Evolutionary conservation across 2,888 invertebrate species (phyloP), one percentile per base, ranked within the genome.

Genomic region (Pilophorus perplexus): DNA sequence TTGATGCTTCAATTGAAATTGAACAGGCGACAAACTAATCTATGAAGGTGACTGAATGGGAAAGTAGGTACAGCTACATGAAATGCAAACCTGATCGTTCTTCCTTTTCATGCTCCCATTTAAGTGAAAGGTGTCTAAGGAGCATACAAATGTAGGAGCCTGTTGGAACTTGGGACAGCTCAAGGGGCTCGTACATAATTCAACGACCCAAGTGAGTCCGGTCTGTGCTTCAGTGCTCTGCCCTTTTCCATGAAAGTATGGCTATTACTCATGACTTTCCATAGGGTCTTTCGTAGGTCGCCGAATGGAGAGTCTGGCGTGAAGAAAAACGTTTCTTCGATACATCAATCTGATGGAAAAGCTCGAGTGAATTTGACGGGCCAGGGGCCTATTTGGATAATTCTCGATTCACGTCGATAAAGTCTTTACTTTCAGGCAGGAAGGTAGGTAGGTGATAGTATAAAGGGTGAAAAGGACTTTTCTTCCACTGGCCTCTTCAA

Each of bases 71-170:
- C n/a, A n/a, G n/a, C n/a, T 44, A 16, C 14, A 44, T 44, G 14
- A 44, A 44, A 44, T 44, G 5, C 5, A 44, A 10, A 44, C 33
- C 33, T 33, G 33, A 12, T 33, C 33, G 12, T 33, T 6, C 33
- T 5, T 22, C 52, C 14, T n/a, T 52, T 52, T 52, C 16, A 52
- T 23, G 14, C 50, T 25, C 28, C 10, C 27, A 52, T 27, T 52
- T 52, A 52, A 4, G 52, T 14, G 52, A 52, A 48, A 48, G 23
- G 48, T n/a, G 22, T 16, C 16, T 52, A 28, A 37, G 55, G 14
- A 55, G 55, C 55, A 55, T 55, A 55, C 55, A 55, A 55, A 55
- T 55, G 55, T 55, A 33, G 22, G 37, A 33, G 55, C 52, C 38
- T 37, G 38, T 14, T 55, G 22, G 55, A 20, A 16, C 22, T 3